phyloP scores from a whole-genome alignment of 2,888 invertebrate species.

The Lampropteryx suffumata region DNA sequence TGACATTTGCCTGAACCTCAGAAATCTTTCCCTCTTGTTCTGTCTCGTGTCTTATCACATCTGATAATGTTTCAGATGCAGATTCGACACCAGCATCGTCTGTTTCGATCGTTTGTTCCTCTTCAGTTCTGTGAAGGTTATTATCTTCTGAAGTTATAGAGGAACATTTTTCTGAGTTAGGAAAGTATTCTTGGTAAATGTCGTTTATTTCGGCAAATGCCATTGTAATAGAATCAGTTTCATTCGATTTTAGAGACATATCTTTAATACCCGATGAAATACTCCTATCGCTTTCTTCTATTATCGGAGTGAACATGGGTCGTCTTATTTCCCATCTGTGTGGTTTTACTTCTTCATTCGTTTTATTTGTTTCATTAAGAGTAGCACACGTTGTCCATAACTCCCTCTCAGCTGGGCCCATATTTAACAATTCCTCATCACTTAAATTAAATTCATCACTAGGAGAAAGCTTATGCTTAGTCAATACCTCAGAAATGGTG shows the following conservation, averaged over 20 bases:
- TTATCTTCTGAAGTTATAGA: slow-evolving; percentile 43
- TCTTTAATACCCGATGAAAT: slow-evolving; percentile 58
- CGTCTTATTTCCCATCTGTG: slow-evolving; percentile 58
- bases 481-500: slow-evolving; percentile 44
- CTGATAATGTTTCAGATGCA: slow-evolving; percentile 73
- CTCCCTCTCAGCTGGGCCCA: slow-evolving; percentile 77
- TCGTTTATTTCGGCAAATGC: slow-evolving; percentile 76
- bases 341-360: slow-evolving; percentile 51
- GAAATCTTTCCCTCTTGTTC: slow-evolving; percentile 75
- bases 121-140: slow-evolving; percentile 39
- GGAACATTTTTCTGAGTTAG: slow-evolving; percentile 55
- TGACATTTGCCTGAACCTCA: slow-evolving; percentile 79
- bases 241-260: slow-evolving; percentile 45
- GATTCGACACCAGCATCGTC: slow-evolving; percentile 69
- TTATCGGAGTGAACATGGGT: slow-evolving; percentile 67
- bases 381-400: slow-evolving; percentile 67
- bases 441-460: slow-evolving; percentile 44
- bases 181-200: slow-evolving; percentile 65
- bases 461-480: slow-evolving; percentile 52
- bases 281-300: slow-evolving; percentile 71
- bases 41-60: slow-evolving; percentile 76
- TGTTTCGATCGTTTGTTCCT: slow-evolving; percentile 23
- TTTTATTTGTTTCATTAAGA: slow-evolving; percentile 46
- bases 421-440: slow-evolving; percentile 54
- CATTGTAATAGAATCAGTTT: slow-evolving; percentile 66